phyloP scores from a whole-genome alignment of 37 sponge, comb jelly and placozoan genomes.

The Agelas oroides region DNA sequence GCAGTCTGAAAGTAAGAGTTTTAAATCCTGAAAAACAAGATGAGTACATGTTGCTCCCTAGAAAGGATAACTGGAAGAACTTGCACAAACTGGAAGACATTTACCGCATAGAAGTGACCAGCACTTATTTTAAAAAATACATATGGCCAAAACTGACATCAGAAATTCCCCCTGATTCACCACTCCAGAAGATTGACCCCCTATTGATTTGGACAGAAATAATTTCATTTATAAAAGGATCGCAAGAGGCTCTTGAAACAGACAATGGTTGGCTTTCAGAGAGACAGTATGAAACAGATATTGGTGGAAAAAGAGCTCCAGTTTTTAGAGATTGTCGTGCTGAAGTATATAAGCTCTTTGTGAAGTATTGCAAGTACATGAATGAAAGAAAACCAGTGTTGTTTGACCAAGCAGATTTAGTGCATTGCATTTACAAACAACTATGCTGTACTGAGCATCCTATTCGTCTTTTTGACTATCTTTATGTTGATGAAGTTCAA shows the following conservation, averaged over 20 bases:
- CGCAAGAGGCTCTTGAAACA: conserved; percentile 63
- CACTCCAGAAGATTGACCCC: conserved; percentile 27
- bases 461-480: too few relatives aligned
- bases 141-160: too few relatives aligned
- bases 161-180: too few relatives aligned
- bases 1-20: too few relatives aligned
- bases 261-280: conserved; percentile 44
- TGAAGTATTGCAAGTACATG: conserved; percentile 14
- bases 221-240: conserved; percentile 85
- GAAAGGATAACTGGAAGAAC: too few relatives aligned
- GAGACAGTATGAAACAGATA: conserved; percentile 53
- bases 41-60: too few relatives aligned
- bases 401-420: conserved; percentile 74
- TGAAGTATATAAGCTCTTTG: conserved; percentile 62
- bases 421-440: conserved; percentile 36
- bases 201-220: conserved; percentile 89
- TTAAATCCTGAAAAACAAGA: too few relatives aligned
- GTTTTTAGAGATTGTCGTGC: conserved; percentile 49
- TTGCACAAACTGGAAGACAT: too few relatives aligned
- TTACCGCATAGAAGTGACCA: too few relatives aligned
- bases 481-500: too few relatives aligned
- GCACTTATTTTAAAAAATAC: too few relatives aligned
- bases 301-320: conserved; percentile 77
- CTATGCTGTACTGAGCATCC: too few relatives aligned
- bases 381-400: not conserved